These are phyloP conservation scores for Antitype chi DNA, from an alignment of 2,888 invertebrate genomes.

Conservation along the genomic window DNA sequence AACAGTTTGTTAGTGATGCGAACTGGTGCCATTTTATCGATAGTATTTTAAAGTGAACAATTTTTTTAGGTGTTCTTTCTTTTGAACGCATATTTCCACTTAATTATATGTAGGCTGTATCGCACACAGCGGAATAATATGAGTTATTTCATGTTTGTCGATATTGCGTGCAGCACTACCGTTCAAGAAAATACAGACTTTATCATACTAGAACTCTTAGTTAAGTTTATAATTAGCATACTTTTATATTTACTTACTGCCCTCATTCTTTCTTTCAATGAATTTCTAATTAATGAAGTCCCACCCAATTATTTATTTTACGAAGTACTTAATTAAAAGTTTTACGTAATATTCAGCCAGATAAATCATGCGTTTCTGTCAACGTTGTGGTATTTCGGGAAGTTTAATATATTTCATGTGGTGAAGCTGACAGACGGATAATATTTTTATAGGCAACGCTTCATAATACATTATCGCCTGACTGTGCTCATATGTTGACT, in stretches of 20 bases:
- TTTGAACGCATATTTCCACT: background rate
- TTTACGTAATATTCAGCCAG: conserved; percentile 5
- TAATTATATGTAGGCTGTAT: background rate
- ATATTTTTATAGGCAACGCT: conserved; percentile 66
- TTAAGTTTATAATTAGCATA: conserved; percentile 11
- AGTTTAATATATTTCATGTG: conserved; percentile 37
- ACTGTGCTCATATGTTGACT: conserved; percentile 35
- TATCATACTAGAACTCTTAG: background rate
- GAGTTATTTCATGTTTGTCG: background rate
- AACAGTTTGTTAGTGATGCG: conserved; percentile 54
- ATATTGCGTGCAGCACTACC: background rate
- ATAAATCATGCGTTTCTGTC: conserved; percentile 42
- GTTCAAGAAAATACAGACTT: background rate
- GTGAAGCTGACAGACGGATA: conserved; percentile 44
- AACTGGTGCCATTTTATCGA: conserved; percentile 47
- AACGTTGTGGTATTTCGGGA: conserved; percentile 45
- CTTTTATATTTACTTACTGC: background rate
- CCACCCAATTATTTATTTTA: conserved; percentile 15
- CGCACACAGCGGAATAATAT: background rate
- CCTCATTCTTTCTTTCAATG: background rate
- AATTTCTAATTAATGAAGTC: conserved; percentile 9
- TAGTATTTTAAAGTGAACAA: background rate
- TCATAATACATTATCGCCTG: conserved; percentile 47
- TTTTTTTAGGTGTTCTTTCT: background rate
- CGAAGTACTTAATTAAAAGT: conserved; percentile 26